These are phyloP conservation scores for Aurelia aurita DNA, from an alignment of 30 jellyfish, hydroid and myxozoan genomes.

Conservation along the genomic window DNA sequence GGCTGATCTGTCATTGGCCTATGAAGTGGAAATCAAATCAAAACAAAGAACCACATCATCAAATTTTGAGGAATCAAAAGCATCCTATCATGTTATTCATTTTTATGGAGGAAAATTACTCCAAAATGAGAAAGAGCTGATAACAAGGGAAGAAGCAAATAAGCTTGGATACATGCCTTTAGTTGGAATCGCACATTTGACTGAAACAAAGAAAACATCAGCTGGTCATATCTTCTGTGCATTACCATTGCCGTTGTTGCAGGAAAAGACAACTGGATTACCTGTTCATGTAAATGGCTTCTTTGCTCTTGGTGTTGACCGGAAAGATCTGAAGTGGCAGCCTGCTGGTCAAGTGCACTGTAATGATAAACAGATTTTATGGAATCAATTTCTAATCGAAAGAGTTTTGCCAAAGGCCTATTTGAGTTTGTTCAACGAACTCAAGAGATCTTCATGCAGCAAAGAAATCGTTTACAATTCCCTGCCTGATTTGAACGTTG, in stretches of 20 bases:
- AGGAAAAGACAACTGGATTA: constrained; percentile 63
- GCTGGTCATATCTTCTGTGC: constrained; percentile 87
- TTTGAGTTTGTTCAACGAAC: constrained; percentile 11
- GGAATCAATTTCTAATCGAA: constrained; percentile 70
- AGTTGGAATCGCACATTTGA: constrained; percentile 65
- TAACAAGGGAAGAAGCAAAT: constrained; percentile 21
- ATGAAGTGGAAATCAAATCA: constrained; percentile 20
- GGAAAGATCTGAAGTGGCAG: constrained; percentile 86
- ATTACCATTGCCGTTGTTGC: constrained; percentile 75
- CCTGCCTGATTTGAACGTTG: constrained; percentile 55
- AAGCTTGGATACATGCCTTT: constrained; percentile 65
- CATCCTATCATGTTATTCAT: constrained; percentile 8
- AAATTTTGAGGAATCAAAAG: background rate
- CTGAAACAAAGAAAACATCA: background rate
- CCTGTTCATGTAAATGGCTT: constrained; percentile 93
- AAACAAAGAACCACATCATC: background rate
- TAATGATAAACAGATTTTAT: constrained; percentile 59
- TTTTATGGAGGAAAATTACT: constrained; percentile 34
- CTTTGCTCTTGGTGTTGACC: constrained; percentile 83
- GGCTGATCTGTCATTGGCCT: background rate
- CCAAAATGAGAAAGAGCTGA: constrained; percentile 15
- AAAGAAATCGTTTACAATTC: constrained; percentile 34
- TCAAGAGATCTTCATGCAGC: background rate
- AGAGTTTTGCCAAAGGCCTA: constrained; percentile 68
- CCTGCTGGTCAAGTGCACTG: constrained; percentile 21